Percentiles rank a stretch among this genome's conserved stretches.
These are phyloP conservation scores for Hippasteria phrygiana DNA, from an alignment of 53 echinoderm and acorn worm species.

Conservation along the genomic window DNA sequence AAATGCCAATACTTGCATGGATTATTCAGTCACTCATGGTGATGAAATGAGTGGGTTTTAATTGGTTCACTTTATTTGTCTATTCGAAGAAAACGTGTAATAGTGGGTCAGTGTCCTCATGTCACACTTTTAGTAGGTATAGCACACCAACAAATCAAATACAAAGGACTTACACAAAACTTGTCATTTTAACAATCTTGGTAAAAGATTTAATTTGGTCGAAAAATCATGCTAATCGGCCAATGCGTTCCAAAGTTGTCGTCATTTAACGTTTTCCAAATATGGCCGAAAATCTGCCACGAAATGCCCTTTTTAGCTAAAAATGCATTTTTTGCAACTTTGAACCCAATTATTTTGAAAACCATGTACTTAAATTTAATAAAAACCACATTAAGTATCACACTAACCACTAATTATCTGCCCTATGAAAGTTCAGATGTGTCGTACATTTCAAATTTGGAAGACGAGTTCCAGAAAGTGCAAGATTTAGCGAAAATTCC, in stretches of 20 bases:
- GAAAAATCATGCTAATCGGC: constrained; percentile 16
- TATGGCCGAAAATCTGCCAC: constrained; percentile 41
- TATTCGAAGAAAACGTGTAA: no score
- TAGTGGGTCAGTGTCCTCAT: no score
- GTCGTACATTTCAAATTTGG: no score
- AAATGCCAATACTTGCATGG: no score
- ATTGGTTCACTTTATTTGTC: no score
- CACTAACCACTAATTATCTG: no score
- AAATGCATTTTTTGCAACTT: constrained; percentile 23
- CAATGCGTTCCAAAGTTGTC: constrained; percentile 4
- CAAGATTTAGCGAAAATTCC: not conserved
- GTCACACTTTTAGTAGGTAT: no score
- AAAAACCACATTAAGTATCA: no score
- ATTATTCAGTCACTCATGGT: no score
- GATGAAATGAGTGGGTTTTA: no score
- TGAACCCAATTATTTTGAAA: not conserved
- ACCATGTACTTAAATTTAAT: not conserved
- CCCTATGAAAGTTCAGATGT: no score
- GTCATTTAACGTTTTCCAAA: constrained; percentile 2
- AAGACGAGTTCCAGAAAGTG: constrained; percentile 1
- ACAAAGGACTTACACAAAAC: not conserved
- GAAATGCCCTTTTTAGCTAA: not conserved
- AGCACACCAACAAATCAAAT: constrained; percentile 30
- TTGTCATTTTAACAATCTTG: not conserved
- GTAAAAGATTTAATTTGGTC: constrained; percentile 2